These are phyloP conservation scores for Ormyrus pomaceus DNA, from an alignment of 2,888 invertebrate genomes.

Conservation along the genomic window DNA sequence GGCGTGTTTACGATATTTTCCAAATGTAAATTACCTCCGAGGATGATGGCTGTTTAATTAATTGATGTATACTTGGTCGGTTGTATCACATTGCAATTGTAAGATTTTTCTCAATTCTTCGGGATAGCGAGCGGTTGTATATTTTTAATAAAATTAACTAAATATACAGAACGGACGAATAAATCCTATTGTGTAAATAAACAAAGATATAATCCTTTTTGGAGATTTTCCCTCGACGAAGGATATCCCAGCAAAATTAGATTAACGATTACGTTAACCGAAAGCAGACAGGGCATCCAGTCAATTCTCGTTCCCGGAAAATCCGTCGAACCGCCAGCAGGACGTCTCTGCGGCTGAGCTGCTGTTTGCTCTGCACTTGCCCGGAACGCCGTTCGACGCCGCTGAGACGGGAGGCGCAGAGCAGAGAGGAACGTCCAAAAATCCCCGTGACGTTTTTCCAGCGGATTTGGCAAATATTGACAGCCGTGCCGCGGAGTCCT, in stretches of 20 bases:
- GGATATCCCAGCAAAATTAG: too few species aligned
- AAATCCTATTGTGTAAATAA: too few species aligned
- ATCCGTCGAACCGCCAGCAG: neutral
- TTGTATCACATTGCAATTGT: too few species aligned
- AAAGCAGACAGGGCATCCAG: neutral
- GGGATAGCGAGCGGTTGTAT: too few species aligned
- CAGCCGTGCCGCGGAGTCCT: constrained; percentile 6
- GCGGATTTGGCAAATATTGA: constrained; percentile 42
- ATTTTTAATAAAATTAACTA: too few species aligned
- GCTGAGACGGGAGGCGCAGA: too few species aligned
- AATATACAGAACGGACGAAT: too few species aligned
- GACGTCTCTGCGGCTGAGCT: neutral
- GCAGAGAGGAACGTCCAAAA: neutral
- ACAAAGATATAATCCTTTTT: too few species aligned
- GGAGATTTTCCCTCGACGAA: too few species aligned
- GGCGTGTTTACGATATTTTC: constrained; percentile 1
- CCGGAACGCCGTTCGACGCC: neutral
- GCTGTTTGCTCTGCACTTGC: constrained; percentile 39
- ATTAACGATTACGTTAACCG: neutral
- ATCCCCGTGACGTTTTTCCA: constrained; percentile 10
- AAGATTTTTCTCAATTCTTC: too few species aligned
- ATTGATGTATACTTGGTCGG: too few species aligned
- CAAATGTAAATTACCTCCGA: neutral
- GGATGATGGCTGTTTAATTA: too few species aligned
- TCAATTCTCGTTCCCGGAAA: neutral